A percentile compares a stretch with the other conserved stretches of the same genome.
Evolutionary conservation across 2,797 vertebrate species (phyloP).

Genomic region (Sarcoramphus papa): DNA sequence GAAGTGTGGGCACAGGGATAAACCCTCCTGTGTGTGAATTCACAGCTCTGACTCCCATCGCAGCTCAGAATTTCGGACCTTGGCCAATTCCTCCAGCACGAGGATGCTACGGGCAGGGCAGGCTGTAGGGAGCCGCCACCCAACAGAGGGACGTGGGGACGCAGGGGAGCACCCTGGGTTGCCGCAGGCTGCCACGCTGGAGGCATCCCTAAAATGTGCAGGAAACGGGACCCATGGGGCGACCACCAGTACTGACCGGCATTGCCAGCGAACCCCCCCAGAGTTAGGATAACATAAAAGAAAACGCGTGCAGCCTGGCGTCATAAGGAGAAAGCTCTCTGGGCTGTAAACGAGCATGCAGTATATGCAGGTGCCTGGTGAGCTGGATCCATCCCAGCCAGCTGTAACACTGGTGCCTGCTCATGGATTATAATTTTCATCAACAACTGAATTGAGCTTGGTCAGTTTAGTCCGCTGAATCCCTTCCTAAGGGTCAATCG

Average conservation of each 20-base stretch:
- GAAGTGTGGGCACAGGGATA: neutral
- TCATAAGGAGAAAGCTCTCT: neutral
- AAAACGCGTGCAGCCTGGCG: rapidly evolving
- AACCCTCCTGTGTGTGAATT: neutral
- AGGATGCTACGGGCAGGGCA: neutral
- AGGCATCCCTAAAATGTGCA: neutral
- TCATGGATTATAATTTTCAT: neutral
- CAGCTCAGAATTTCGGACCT: neutral
- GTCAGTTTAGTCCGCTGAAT: neutral
- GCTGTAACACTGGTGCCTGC: neutral
- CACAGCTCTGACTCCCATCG: neutral
- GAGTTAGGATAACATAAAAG: neutral
- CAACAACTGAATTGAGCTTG: neutral
- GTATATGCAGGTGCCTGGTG: neutral
- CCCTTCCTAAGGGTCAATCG: neutral
- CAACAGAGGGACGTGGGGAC: rapidly evolving
- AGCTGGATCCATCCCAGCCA: neutral
- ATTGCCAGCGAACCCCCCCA: neutral
- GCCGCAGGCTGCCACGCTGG: neutral
- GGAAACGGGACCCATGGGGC: neutral
- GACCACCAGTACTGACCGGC: neutral
- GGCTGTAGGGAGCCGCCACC: neutral
- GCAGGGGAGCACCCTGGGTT: neutral
- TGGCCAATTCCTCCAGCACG: neutral
- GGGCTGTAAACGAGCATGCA: neutral